Base-by-base conservation (phyloP, 2,113 vertebrate species). In the Indicator maculatus region DNA sequence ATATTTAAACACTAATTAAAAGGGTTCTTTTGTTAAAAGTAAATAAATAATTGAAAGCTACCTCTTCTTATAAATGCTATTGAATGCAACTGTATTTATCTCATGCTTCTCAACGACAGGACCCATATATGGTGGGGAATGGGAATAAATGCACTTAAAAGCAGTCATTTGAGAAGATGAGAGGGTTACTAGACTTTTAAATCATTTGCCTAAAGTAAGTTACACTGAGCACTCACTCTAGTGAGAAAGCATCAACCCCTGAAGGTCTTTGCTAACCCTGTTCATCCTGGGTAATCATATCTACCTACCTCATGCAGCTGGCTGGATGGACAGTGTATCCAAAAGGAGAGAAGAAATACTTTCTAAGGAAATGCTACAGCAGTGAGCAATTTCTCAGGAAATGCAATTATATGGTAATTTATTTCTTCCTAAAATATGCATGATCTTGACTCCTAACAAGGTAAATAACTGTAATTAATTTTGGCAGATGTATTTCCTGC, bases 1-100 rank as follows among this genome's bases (percentile, higher is more conserved):
- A 97, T 96, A 95, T 96, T 97, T 96, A 96, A 97, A 95, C 82
- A 85, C 77, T 91, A 90, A 94, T 95, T 92, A 93, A 96, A 96
- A 93, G 64, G 15, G 38, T 30, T 50, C 73, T 95, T 94, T 61
- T 90, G 93, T 95, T 94, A 93, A 78, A 85, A 88, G 86, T 65
- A 85, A 92, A 97, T 97, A 93, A 97, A 97, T 97, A 96, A 97
- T 96, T 95, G 82, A 97, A 91, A 88, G 80, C 61, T 30, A 59
- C 50, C 21, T 81, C 91, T 95, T 79, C 74, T 92, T 85, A 72
- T 78, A 96, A 86, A 83, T 61, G 47, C 86, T 94, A 76, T 84
- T 45, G 0, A 86, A 64, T 55, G 36, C 56, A 81, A 86, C 45
- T 26, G 9, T 59, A 87, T 89, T 92, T 89, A 89, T 80, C 63